Conservation (phyloP, 2,113 vertebrate species). For the Scytalopus superciliaris region DNA sequence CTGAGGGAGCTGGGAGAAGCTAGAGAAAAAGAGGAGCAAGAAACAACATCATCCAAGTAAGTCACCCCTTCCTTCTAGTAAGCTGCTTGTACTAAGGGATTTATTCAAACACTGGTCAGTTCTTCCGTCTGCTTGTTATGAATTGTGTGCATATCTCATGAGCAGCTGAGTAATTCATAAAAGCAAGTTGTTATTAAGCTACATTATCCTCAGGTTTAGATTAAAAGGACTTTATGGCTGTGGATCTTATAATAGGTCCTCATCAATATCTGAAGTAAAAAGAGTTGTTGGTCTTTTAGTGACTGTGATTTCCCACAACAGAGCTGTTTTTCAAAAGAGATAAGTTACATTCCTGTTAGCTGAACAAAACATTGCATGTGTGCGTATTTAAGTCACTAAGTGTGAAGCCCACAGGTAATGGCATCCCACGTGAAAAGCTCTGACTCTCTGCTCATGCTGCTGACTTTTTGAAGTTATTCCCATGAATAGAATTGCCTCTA, state of each 20-base stretch:
- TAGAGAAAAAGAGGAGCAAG: constrained; percentile 89
- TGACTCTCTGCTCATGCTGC: not conserved
- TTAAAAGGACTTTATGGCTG: not conserved
- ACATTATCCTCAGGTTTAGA: not conserved
- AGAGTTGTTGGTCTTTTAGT: not conserved
- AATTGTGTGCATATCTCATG: not conserved
- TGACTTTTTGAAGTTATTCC: not conserved
- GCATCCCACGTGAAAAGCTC: not conserved
- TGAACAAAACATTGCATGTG: not conserved
- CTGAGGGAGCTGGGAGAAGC: constrained; percentile 90
- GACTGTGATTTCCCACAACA: not conserved
- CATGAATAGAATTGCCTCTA: not conserved
- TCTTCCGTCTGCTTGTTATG: not conserved
- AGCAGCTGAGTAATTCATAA: not conserved
- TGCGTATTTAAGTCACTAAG: not conserved
- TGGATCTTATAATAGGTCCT: not conserved
- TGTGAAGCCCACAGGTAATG: not conserved
- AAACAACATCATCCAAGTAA: constrained; percentile 83
- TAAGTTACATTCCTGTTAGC: not conserved
- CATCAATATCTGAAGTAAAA: not conserved
- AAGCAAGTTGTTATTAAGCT: not conserved
- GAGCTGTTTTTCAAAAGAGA: not conserved
- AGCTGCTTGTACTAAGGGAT: not conserved
- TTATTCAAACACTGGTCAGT: not conserved
- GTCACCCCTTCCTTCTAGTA: not conserved